Evolutionary conservation across 2,113 vertebrate genomes (phyloP), one percentile per base, ranked within the genome.

Genomic region (Salvelinus fontinalis): DNA sequence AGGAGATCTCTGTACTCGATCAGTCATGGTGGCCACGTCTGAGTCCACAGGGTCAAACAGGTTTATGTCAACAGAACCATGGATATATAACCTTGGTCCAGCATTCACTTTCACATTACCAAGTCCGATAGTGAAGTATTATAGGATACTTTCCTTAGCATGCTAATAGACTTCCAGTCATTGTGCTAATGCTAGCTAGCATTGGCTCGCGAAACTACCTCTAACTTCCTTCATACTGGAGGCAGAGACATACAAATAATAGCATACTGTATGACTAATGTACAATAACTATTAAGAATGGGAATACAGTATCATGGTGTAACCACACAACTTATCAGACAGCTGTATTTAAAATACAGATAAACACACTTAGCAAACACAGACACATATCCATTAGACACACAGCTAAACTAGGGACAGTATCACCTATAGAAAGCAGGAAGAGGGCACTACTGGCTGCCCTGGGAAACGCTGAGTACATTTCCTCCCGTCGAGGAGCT

Each of bases 1-100:
- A 87, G 57, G 71, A 85, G 4, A 48, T 57, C 31, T 34, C 29
- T 64, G 51, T 34, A 9, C 71, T 75, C 31, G n/a, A 80, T 54
- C 71, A 67, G 22, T 67, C 27, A 67, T 68, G 27, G 44, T 9
- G 14, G 24, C 20, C 16, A 71, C 48, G 68, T 57, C 12, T 49
- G 48, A 51, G 64, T 31, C 39, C 26, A 29, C 4, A 67, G 18
- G 16, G 51, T 68, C 5, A 27, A 31, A 34, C 16, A 29, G 26
- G 65, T 51, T 31, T 5, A 22, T 20, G 51, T 54, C 18, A 11
- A 26, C n/a, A 70, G 22, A 76, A 54, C 27, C 5, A 74, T n/a
- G 26, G n/a, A 59, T 54, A 62, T 62, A 20, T 18, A 57, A 57
- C 54, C n/a, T 22, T 18, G 16, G 51, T 54, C 51, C 51, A 54